Percentiles rank a stretch among this genome's conserved stretches.
phyloP scores from a whole-genome alignment of 2,797 vertebrate species.

The Dallia pectoralis region DNA sequence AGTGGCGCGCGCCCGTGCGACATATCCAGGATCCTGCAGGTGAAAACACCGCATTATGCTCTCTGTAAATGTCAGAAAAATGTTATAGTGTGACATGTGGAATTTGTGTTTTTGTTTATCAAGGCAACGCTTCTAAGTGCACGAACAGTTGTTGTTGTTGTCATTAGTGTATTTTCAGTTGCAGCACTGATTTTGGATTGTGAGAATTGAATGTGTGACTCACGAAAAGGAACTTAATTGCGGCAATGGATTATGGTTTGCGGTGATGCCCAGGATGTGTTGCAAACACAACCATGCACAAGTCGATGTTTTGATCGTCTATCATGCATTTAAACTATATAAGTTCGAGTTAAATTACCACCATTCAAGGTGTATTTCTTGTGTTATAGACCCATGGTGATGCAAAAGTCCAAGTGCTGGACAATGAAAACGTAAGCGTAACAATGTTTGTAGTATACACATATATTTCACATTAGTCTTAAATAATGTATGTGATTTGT shows the following conservation, averaged over 20 bases:
- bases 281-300: background rate
- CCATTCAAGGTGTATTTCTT: constrained; percentile 94
- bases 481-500: constrained; percentile 88
- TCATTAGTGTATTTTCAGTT: background rate
- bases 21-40: constrained; percentile 98
- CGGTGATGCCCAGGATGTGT: background rate
- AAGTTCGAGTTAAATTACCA: constrained; percentile 81
- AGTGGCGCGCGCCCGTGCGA: constrained; percentile 97
- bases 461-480: constrained; percentile 86
- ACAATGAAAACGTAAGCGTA: constrained; percentile 96
- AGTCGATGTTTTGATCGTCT: constrained; percentile 61
- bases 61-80: background rate
- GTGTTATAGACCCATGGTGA: constrained; percentile 95
- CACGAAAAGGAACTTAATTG: constrained; percentile 5
- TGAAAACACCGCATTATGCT: constrained; percentile 51
- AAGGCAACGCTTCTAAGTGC: constrained; percentile 84
- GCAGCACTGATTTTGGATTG: background rate
- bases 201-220: background rate
- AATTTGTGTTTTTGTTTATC: constrained; percentile 51
- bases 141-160: constrained; percentile 69
- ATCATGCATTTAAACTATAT: constrained; percentile 65
- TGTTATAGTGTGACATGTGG: background rate
- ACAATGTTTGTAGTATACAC: constrained; percentile 89
- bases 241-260: background rate
- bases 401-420: constrained; percentile 94